Evolutionary conservation across 2,113 vertebrate species (phyloP).

Genomic region (Neogale vison): DNA sequence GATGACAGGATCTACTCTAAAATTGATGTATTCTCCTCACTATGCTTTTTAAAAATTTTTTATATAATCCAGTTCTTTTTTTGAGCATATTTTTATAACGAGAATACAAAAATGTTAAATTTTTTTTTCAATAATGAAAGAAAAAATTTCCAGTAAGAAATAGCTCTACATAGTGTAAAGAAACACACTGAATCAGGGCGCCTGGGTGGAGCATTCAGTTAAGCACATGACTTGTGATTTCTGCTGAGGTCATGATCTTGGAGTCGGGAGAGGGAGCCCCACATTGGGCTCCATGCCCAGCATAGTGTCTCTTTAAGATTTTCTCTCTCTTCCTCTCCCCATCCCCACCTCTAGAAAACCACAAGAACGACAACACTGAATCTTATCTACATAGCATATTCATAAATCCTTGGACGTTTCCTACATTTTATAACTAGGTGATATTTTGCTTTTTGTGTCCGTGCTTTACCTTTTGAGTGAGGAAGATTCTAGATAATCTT

Average conservation of each 20-base stretch:
- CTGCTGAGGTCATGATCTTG: not conserved
- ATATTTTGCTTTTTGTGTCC: slow-evolving; percentile 5
- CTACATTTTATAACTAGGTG: not conserved
- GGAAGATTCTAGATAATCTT: slow-evolving; percentile 17
- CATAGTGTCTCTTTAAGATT: not conserved
- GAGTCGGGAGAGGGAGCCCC: not conserved
- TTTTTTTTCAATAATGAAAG: not conserved
- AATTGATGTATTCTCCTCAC: not conserved
- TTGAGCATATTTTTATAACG: slow-evolving; percentile 27
- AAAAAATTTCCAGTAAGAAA: not conserved
- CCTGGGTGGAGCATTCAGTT: not conserved
- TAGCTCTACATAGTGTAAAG: not conserved
- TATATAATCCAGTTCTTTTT: not conserved
- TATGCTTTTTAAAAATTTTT: not conserved
- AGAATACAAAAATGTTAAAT: not conserved
- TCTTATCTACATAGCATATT: slow-evolving; percentile 12
- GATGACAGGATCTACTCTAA: not conserved
- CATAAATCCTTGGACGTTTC: not conserved
- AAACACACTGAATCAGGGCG: not conserved
- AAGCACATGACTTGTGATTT: not conserved
- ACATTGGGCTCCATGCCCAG: not conserved
- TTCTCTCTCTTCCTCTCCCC: not conserved
- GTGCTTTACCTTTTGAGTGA: not conserved
- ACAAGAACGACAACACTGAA: not conserved
- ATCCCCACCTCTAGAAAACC: not conserved